phyloP scores from a whole-genome alignment of 2,113 vertebrate genomes.

The Propithecus coquereli region DNA sequence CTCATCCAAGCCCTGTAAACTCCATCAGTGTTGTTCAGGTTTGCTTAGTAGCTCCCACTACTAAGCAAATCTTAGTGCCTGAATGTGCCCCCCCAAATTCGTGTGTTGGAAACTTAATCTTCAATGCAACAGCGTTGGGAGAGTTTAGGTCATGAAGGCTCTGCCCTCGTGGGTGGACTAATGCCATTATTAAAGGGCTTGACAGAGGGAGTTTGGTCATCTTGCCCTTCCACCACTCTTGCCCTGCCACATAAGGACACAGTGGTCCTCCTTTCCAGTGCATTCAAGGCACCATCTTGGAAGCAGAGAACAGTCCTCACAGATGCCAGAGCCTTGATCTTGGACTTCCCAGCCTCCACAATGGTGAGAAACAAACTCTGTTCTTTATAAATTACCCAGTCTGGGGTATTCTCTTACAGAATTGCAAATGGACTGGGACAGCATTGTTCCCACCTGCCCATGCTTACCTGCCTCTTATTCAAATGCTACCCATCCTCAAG shows the following conservation, averaged over 20 bases:
- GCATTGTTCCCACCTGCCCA: not conserved
- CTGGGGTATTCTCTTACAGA: not conserved
- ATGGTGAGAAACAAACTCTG: not conserved
- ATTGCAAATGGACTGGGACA: not conserved
- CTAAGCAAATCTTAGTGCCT: no score
- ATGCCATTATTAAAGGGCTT: not conserved
- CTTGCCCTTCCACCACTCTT: not conserved
- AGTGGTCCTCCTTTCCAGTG: not conserved
- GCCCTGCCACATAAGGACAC: not conserved
- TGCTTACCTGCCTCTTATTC: not conserved
- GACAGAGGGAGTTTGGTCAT: not conserved
- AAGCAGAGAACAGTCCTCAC: not conserved
- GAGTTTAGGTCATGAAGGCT: not conserved
- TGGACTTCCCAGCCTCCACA: not conserved
- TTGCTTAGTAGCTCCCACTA: not conserved
- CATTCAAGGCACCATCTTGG: not conserved
- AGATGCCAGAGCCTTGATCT: not conserved
- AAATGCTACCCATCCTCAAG: not conserved
- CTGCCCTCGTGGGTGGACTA: not conserved
- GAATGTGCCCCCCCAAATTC: not conserved
- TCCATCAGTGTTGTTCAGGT: not conserved
- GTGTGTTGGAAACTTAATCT: not conserved
- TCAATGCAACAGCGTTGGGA: not conserved
- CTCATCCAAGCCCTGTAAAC: not conserved
- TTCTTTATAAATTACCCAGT: not conserved